phyloP scores from a whole-genome alignment of 2,113 vertebrate species.

The Ailuropoda melanoleuca region DNA sequence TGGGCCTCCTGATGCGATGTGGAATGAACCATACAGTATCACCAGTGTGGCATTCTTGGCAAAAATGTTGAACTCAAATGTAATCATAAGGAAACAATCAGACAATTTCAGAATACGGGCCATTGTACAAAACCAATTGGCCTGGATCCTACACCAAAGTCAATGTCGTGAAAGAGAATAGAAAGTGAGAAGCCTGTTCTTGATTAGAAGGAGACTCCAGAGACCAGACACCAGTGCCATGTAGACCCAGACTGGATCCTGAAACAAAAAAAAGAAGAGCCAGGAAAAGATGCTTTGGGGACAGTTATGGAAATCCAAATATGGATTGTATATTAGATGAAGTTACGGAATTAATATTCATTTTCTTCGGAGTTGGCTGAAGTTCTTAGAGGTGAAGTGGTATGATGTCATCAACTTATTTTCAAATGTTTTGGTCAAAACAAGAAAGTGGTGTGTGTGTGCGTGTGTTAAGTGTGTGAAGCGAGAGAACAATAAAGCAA shows the following conservation, averaged over 20 bases:
- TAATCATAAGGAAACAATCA: conserved; percentile 53
- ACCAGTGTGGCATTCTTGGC: background rate
- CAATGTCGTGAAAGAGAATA: background rate
- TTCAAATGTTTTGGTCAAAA: background rate
- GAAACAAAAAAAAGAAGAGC: background rate
- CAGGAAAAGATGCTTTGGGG: background rate
- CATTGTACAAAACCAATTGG: conserved; percentile 19
- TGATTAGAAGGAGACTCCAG: background rate
- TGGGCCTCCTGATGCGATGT: background rate
- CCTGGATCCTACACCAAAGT: background rate
- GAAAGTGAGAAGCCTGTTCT: background rate
- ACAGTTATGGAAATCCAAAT: background rate
- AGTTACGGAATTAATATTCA: background rate
- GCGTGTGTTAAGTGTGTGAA: background rate
- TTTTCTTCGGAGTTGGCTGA: background rate
- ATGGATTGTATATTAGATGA: background rate
- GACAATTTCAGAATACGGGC: conserved; percentile 14
- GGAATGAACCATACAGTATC: background rate
- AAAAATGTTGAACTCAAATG: background rate
- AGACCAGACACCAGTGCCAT: background rate
- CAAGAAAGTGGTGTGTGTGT: background rate
- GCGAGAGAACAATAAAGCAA: background rate
- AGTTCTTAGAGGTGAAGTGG: background rate
- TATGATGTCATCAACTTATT: background rate
- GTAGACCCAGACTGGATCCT: background rate